A percentile compares a stretch with the other conserved stretches of the same genome.
phyloP scores from a whole-genome alignment of 2,113 vertebrate genomes.

The Lepus americanus region DNA sequence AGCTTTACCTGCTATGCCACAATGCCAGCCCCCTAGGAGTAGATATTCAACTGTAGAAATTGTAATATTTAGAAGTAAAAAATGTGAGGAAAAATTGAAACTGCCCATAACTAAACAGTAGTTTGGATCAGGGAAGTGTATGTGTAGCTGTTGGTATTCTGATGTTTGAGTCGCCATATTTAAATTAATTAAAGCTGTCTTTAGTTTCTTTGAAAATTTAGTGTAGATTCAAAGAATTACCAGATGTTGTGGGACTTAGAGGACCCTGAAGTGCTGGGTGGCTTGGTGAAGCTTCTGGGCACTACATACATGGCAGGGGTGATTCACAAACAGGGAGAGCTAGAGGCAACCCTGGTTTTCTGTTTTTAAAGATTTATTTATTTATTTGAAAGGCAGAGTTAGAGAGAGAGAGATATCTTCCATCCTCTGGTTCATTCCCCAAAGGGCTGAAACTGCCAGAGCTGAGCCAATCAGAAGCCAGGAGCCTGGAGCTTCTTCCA shows the following conservation, averaged over 20 bases:
- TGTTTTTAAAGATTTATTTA: no score
- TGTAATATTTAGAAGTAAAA: conserved; percentile 48
- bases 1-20: no score
- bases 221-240: conserved; percentile 13
- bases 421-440: no score
- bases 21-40: no score
- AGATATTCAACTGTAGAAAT: background rate
- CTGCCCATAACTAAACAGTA: background rate
- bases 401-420: no score
- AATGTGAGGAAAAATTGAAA: background rate
- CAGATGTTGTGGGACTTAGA: background rate
- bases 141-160: background rate
- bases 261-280: background rate
- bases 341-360: background rate
- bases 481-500: no score
- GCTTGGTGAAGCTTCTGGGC: background rate
- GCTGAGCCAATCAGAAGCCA: no score
- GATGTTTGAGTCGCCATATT: background rate
- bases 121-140: background rate
- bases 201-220: conserved; percentile 42
- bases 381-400: no score
- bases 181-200: conserved; percentile 12
- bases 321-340: background rate
- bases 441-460: no score
- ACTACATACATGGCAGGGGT: background rate